Evolutionary conservation across 2,797 vertebrate genomes (phyloP).

Genomic region (Oryzias dopingdopingensis): DNA sequence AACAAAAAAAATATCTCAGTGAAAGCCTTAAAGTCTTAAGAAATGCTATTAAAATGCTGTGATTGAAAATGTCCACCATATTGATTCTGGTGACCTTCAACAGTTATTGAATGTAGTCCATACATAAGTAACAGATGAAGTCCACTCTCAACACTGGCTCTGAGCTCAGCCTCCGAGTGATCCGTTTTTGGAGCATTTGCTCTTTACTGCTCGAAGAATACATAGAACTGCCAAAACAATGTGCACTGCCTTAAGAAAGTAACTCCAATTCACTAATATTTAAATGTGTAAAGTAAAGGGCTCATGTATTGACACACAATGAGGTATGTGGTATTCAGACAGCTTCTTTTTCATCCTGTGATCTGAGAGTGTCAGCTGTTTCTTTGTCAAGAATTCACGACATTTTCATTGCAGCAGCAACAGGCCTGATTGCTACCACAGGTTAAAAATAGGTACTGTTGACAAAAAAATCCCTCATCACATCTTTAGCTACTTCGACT

Average conservation of each 20-base stretch:
- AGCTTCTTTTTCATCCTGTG: no score
- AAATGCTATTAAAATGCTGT: slow-evolving; percentile 8
- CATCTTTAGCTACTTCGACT: background rate
- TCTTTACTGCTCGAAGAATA: background rate
- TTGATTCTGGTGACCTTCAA: slow-evolving; percentile 21
- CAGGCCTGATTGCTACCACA: no score
- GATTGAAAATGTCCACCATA: slow-evolving; percentile 24
- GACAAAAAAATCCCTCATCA: background rate
- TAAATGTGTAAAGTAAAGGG: no score
- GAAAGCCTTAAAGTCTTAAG: background rate
- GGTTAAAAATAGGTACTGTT: no score
- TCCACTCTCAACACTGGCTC: slow-evolving; percentile 1
- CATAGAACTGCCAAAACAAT: background rate
- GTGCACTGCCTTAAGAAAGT: slow-evolving; percentile 3
- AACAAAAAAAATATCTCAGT: background rate
- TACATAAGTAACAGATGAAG: slow-evolving; percentile 3
- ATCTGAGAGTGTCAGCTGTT: no score
- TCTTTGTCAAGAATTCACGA: no score
- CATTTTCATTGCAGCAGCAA: no score
- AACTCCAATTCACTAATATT: slow-evolving; percentile 27
- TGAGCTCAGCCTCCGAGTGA: background rate
- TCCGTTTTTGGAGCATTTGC: background rate
- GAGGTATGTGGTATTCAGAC: no score
- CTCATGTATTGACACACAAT: no score
- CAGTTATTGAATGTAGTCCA: slow-evolving; percentile 6